Evolutionary conservation across 1,140 invertebrate genomes (phyloP).

Genomic region (Scaptomyza graminum): DNA sequence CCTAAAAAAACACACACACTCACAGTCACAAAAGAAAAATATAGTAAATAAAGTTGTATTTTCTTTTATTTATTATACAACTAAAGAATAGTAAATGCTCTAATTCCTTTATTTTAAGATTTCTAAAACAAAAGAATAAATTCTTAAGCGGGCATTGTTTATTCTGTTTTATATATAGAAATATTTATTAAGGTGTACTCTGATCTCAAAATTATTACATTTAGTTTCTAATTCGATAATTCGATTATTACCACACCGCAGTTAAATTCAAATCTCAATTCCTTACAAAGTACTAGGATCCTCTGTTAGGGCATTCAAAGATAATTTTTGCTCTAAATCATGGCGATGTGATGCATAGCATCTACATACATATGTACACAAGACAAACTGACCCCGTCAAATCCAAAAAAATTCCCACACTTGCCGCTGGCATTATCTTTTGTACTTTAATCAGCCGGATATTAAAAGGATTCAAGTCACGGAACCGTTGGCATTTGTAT

Average conservation of each 20-base stretch:
- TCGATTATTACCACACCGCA: no score
- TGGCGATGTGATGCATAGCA: conserved; percentile 39
- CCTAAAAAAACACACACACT: conserved; percentile 23
- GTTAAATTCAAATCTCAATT: background rate
- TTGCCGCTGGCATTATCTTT: conserved; percentile 59
- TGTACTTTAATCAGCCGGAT: conserved; percentile 65
- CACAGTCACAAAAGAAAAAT: conserved; percentile 16
- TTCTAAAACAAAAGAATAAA: no score
- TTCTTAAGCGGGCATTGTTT: no score
- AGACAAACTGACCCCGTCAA: background rate
- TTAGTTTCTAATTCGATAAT: no score
- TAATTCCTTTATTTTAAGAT: background rate
- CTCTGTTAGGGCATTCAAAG: background rate
- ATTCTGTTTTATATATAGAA: no score
- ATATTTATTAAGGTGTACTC: no score
- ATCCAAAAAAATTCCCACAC: conserved; percentile 22
- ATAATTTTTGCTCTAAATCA: conserved; percentile 40
- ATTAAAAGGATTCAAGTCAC: conserved; percentile 30
- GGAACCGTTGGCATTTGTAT: conserved; percentile 46
- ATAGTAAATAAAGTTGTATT: background rate
- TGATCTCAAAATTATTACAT: no score
- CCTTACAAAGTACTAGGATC: background rate
- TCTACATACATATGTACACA: conserved; percentile 4
- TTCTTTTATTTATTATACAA: background rate
- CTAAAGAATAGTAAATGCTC: background rate